Base-by-base conservation (phyloP, 1,140 invertebrate species). In the Colletes gigas region DNA sequence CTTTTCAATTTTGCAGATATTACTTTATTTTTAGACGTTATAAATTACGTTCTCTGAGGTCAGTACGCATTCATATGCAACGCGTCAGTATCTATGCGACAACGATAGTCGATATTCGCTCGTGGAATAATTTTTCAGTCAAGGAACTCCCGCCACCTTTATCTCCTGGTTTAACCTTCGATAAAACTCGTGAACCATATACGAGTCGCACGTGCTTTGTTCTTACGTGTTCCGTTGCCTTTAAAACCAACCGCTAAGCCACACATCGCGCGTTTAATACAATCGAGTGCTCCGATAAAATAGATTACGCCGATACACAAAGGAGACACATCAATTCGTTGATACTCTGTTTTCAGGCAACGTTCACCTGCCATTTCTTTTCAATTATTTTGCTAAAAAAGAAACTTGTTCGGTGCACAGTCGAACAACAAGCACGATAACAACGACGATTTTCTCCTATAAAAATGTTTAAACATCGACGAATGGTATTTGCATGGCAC, bases 41-140 rank as follows among this genome's bases (percentile, higher is more conserved):
- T 21, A 0, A 59, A 21, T 21, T 19, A 19, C n/a, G 9, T 6
- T n/a, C 8, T 3, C 3, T 21, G 19, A 59, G n/a, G 15, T 41
- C 39, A 52, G 70, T 62, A 78, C 69, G 67, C 66, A 54, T 57
- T 78, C 77, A 70, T 63, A 81, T 68, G 66, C 78, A 59, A 78
- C 59, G 72, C 9, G 44, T 44, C 70, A 57, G n/a, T 78, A 69
- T 60, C 12, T 54, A 15, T 54, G 52, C 54, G 54, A 4, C 0
- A 17, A n/a, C 54, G 14, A 17, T 15, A 5, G 21, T 21, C 44
- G 8, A 19, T 19, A 7, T 10, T 30, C 9, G 6, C 17, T 62
- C 17, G 9, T 12, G 12, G 19, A 82, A 55, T 44, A 70, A 54
- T 54, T 68, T 74, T 30, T 80, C 59, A 59, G 66, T 59, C 66